Evolutionary conservation across 2,113 vertebrate genomes (phyloP).

Genomic region (Aldabrachelys gigantea): DNA sequence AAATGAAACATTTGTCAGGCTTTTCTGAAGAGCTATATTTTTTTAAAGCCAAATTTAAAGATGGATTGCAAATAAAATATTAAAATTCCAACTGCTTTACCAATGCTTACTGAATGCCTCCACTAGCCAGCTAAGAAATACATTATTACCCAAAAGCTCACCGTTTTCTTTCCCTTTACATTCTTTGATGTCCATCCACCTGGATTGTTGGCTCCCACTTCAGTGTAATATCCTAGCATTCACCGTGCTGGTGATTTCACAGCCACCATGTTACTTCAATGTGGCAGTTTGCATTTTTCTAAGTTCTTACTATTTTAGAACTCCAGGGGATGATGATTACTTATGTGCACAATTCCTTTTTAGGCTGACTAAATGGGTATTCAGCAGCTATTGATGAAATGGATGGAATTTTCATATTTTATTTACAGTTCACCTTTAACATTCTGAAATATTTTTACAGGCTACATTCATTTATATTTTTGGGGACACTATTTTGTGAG

Average conservation of each 20-base stretch:
- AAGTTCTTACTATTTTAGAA: neutral
- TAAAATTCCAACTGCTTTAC: neutral
- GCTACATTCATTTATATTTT: neutral
- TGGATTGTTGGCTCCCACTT: neutral
- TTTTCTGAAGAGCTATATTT: too few species aligned
- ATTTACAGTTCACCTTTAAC: neutral
- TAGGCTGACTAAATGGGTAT: neutral
- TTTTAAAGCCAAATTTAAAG: neutral
- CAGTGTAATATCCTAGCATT: neutral
- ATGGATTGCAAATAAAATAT: neutral
- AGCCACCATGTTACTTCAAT: neutral
- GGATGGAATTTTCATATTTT: neutral
- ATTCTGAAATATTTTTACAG: neutral
- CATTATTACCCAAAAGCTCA: neutral
- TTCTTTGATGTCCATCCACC: neutral
- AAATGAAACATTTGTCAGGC: too few species aligned
- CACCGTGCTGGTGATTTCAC: neutral
- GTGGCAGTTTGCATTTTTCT: neutral
- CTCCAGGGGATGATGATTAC: neutral
- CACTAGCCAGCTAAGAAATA: neutral
- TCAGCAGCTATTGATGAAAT: neutral
- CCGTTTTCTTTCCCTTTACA: neutral
- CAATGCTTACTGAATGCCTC: neutral
- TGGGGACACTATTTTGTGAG: neutral
- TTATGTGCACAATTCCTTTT: neutral